Conservation (phyloP, 2,113 vertebrate genomes). For the Eulacestoma nigropectus region DNA sequence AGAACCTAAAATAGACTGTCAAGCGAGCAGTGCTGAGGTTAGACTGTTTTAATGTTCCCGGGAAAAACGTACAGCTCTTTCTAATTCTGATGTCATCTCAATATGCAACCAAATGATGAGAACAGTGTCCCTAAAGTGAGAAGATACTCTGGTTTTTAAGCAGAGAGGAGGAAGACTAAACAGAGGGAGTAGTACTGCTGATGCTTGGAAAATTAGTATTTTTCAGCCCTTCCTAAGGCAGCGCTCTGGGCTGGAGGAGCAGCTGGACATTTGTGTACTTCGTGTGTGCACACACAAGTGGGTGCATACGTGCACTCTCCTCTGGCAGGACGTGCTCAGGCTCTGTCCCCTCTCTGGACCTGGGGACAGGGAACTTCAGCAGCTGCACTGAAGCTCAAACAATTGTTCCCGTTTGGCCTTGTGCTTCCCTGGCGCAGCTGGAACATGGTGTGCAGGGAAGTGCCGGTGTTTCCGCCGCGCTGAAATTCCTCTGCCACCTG, state of each 20-base stretch:
- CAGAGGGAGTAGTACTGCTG: neutral
- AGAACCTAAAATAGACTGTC: neutral
- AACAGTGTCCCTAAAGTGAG: neutral
- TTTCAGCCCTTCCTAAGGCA: neutral
- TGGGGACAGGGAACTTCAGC: neutral
- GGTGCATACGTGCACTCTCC: fast-evolving
- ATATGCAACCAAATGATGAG: neutral
- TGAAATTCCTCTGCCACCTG: neutral
- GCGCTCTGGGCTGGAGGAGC: neutral
- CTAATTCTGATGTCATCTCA: neutral
- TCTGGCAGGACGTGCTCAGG: neutral
- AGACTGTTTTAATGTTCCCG: neutral
- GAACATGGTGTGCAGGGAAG: neutral
- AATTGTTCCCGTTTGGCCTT: neutral
- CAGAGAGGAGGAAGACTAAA: neutral
- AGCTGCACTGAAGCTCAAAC: neutral
- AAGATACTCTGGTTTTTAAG: neutral
- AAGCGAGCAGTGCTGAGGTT: neutral
- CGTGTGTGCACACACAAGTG: fast-evolving
- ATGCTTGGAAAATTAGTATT: neutral
- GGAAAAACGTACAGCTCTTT: neutral
- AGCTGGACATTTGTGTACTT: neutral
- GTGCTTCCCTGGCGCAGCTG: neutral
- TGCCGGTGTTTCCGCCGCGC: fast-evolving
- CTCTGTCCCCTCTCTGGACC: neutral